Conservation (phyloP, 2,797 vertebrate genomes). For the Onychomys torridus region DNA sequence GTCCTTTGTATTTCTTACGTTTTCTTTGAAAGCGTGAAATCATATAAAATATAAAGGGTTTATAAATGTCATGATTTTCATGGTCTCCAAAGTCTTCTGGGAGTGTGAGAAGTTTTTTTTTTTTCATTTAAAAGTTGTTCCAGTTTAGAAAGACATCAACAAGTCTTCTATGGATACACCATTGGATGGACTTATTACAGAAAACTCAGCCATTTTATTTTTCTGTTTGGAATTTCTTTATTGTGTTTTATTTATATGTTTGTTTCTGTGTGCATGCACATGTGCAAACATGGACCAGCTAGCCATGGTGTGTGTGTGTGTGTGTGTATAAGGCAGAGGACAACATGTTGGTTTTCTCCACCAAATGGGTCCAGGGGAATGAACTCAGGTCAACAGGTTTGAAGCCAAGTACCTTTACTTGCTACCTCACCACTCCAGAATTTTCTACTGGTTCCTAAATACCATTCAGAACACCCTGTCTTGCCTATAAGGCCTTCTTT, state of each 20-base stretch:
- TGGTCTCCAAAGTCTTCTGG: not conserved
- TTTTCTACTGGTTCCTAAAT: not conserved
- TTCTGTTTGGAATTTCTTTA: not conserved
- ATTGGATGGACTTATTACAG: not conserved
- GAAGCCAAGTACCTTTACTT: not conserved
- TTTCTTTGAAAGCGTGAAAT: constrained; percentile 7
- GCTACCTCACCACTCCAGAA: not conserved
- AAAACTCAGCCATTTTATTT: not conserved
- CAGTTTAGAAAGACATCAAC: not conserved
- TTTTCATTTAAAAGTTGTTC: not conserved
- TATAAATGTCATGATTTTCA: not conserved
- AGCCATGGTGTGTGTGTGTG: not conserved
- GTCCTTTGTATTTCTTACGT: not conserved
- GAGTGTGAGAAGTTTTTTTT: not conserved
- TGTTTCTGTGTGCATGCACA: not conserved
- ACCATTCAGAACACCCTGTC: not conserved
- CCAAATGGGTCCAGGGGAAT: not conserved
- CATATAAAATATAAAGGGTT: constrained; percentile 11
- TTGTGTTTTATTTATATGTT: not conserved
- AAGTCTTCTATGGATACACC: not conserved
- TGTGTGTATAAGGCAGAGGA: not conserved
- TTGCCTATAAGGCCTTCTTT: not conserved
- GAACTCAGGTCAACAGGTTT: not conserved
- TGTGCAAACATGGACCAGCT: not conserved
- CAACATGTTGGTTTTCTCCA: not conserved